Evolutionary conservation across 1,140 invertebrate genomes (phyloP).

Genomic region (Diorhabda elongata): DNA sequence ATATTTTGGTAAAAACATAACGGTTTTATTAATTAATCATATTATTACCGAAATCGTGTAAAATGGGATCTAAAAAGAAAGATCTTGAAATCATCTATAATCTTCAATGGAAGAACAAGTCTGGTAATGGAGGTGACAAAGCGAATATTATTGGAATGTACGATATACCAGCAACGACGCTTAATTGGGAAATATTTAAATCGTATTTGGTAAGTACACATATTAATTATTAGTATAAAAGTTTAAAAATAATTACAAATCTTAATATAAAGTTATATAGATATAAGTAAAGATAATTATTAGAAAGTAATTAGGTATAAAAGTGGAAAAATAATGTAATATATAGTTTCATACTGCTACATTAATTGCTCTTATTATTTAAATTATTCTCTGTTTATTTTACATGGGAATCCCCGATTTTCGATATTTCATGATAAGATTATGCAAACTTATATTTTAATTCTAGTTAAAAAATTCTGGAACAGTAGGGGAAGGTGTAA

Average conservation of each 20-base stretch:
- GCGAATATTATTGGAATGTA: slow-evolving; percentile 44
- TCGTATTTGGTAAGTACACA: slow-evolving; percentile 44
- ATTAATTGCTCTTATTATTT: no score
- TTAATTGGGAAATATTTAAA: slow-evolving; percentile 46
- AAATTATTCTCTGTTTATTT: no score
- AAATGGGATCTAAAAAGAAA: slow-evolving; percentile 38
- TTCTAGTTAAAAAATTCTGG: slow-evolving; percentile 45
- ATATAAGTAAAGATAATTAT: no score
- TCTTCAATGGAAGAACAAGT: slow-evolving; percentile 45
- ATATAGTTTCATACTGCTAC: no score
- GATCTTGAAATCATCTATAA: slow-evolving; percentile 45
- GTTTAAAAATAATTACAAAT: no score
- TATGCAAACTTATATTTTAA: background rate
- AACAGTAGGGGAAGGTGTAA: slow-evolving; percentile 38
- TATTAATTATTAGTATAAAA: background rate
- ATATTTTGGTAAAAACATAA: background rate
- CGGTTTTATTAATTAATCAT: no score
- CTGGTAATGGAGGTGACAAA: slow-evolving; percentile 37
- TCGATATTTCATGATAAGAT: no score
- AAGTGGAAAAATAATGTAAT: no score
- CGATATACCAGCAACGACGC: slow-evolving; percentile 43
- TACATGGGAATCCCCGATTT: no score
- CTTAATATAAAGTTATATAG: no score
- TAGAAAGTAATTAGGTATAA: no score
- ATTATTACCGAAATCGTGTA: background rate